phyloP scores from a whole-genome alignment of 2,888 invertebrate genomes.

The Alitta virens region DNA sequence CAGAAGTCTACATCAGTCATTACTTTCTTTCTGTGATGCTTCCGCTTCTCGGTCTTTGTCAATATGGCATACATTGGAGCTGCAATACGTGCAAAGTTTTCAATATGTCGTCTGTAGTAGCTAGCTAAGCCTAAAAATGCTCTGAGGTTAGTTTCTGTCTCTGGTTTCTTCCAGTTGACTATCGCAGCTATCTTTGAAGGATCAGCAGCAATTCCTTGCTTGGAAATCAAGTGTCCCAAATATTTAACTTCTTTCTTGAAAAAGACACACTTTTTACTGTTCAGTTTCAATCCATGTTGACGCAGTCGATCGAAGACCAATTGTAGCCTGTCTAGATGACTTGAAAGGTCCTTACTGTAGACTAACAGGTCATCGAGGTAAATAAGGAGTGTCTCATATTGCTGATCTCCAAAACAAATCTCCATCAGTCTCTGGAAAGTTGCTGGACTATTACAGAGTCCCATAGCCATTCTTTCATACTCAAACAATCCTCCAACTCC shows the following conservation, averaged over 20 bases:
- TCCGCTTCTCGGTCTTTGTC: background rate
- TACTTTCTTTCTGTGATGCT: background rate
- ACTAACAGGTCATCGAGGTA: constrained; percentile 8
- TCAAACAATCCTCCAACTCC: constrained; percentile 14
- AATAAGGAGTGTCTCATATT: background rate
- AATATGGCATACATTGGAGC: background rate
- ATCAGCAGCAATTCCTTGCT: background rate
- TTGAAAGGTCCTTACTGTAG: background rate
- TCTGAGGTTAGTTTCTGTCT: background rate
- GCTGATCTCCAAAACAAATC: background rate
- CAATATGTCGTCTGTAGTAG: background rate
- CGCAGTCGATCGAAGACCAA: background rate
- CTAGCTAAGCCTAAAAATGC: constrained; percentile 1
- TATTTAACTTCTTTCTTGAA: background rate
- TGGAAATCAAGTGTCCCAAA: background rate
- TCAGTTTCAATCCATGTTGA: background rate
- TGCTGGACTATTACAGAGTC: constrained; percentile 4
- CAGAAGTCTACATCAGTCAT: background rate
- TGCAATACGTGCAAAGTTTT: background rate
- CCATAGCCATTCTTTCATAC: constrained; percentile 15
- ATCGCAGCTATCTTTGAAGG: background rate
- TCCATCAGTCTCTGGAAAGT: background rate
- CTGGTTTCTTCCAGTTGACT: background rate
- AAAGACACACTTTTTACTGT: background rate
- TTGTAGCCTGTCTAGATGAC: background rate